phyloP scores from a whole-genome alignment of 1,140 invertebrate species.

The Procambarus clarkii region DNA sequence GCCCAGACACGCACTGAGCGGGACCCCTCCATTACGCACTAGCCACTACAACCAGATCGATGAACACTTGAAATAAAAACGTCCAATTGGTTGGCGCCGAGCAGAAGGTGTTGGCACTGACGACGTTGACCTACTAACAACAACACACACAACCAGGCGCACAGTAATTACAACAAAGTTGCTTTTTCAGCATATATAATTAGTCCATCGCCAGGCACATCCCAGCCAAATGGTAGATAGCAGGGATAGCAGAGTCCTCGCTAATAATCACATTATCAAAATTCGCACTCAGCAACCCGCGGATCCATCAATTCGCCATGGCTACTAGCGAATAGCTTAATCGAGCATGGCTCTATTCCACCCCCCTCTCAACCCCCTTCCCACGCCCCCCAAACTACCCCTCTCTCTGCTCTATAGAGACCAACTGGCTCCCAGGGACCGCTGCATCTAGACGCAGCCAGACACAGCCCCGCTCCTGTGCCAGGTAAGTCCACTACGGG shows the following conservation, averaged over 20 bases:
- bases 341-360: constrained; percentile 53
- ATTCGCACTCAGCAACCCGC: constrained; percentile 46
- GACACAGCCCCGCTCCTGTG: no score
- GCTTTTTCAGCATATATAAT: neutral
- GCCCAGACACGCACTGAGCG: neutral
- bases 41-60: constrained; percentile 45
- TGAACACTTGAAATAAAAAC: constrained; percentile 59
- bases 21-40: neutral
- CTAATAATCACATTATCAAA: neutral
- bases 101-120: neutral
- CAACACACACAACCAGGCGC: neutral
- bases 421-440: no score
- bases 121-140: neutral
- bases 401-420: no score
- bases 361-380: neutral
- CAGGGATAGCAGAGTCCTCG: neutral
- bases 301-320: constrained; percentile 54
- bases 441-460: neutral
- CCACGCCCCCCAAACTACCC: neutral
- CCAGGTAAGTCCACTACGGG: no score
- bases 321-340: constrained; percentile 56
- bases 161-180: neutral
- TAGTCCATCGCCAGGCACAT: neutral
- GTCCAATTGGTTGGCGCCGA: constrained; percentile 44
- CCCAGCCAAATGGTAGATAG: neutral